These are phyloP conservation scores for Marisa cornuarietis DNA, from an alignment of 1,140 invertebrate species.

Conservation along the genomic window DNA sequence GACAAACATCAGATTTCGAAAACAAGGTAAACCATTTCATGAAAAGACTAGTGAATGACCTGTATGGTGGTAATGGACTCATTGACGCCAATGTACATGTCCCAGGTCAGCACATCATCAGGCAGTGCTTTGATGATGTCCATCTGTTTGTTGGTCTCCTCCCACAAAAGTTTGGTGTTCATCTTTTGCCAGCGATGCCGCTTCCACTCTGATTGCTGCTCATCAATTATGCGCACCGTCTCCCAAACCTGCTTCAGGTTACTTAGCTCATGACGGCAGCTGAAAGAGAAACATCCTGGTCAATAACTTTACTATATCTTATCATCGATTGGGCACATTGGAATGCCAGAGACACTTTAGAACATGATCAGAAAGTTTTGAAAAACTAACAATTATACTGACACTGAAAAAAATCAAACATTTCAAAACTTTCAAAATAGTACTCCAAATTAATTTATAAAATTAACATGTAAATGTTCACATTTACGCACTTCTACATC, in stretches of 20 bases:
- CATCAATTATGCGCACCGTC: slow-evolving; percentile 60
- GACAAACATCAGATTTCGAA: no score
- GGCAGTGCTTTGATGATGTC: slow-evolving; percentile 59
- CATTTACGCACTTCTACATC: no score
- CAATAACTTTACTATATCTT: neutral
- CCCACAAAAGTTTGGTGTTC: slow-evolving; percentile 59
- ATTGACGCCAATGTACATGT: slow-evolving; percentile 61
- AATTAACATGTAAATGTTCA: no score
- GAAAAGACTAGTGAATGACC: slow-evolving; percentile 26
- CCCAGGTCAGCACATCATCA: slow-evolving; percentile 61
- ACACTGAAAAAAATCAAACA: no score
- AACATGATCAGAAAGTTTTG: no score
- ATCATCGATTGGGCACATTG: neutral
- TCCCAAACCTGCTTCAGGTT: slow-evolving; percentile 65
- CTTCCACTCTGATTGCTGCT: slow-evolving; percentile 65
- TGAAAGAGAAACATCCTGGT: slow-evolving; percentile 19
- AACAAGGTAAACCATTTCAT: neutral
- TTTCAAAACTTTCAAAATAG: no score
- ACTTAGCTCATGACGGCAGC: slow-evolving; percentile 59
- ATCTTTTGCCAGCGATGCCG: slow-evolving; percentile 65
- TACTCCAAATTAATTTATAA: no score
- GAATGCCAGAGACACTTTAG: no score
- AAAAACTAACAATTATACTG: no score
- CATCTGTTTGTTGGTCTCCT: slow-evolving; percentile 63
- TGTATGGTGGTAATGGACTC: slow-evolving; percentile 64